Base-by-base conservation (phyloP, 2,888 invertebrate species). In the Sphinx pinastri region DNA sequence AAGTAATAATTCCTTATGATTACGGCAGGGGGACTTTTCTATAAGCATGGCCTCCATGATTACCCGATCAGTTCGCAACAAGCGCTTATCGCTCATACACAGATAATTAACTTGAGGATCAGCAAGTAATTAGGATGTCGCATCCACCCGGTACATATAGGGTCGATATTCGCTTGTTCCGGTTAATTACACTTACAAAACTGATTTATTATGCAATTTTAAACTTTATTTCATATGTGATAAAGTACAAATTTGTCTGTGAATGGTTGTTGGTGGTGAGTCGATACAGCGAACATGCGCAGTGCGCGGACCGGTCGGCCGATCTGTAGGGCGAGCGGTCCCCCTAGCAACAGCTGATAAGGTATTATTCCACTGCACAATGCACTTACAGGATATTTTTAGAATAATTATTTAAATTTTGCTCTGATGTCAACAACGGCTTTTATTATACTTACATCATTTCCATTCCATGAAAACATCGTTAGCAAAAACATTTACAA, bases 91-190 rank as follows among this genome's bases (percentile, higher is more conserved):
- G 49, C 45, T 45, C 63, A 49, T 63, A 47, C 63, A 7, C 45
- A 49, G 63, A 12, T 63, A 63, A 63, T 63, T 19, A 63, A 49
- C 63, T 47, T 12, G 16, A 63, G 47, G 63, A 63, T 63, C 19
- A 63, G n/a, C 47, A 13, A 47, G 63, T 63, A 63, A 63, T 63
- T 63, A 63, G 47, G 47, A 49, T 60, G 60, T 60, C 60, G 59
- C 59, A 7, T 54, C 5, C 63, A 19, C 47, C 47, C 47, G 11
- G 16, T 49, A 19, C 47, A 47, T 63, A 63, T 63, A 63, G 47
- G 63, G 63, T 63, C 63, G 63, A 63, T 63, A 63, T 63, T 63
- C 63, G 63, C 63, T 63, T 63, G 63, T 63, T 63, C 63, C 63
- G 19, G 13, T 63, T 63, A 63, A 63, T 63, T 63, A 63, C 47